Evolutionary conservation across 2,888 invertebrate genomes (phyloP).

Genomic region (Drosophila incognita): DNA sequence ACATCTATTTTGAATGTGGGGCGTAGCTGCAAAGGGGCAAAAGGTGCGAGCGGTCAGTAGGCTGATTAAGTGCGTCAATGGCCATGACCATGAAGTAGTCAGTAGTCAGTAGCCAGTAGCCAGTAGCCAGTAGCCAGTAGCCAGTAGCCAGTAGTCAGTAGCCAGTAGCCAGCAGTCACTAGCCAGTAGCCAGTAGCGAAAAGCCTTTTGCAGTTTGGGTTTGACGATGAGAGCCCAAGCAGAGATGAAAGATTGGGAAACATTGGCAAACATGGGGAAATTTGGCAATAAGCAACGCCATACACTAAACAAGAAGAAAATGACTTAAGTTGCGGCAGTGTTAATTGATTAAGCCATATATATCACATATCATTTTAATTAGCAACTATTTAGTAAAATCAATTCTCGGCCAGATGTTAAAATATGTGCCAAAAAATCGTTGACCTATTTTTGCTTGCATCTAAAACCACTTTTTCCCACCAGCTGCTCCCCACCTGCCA

Average conservation of each 20-base stretch:
- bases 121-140: not conserved
- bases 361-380: conserved; percentile 2
- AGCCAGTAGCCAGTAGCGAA: not conserved
- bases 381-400: conserved; percentile 27
- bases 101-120: too few relatives aligned
- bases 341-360: conserved; percentile 38
- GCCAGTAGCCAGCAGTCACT: not conserved
- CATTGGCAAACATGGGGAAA: not conserved
- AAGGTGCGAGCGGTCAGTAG: not conserved
- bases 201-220: not conserved
- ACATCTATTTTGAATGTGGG: not conserved
- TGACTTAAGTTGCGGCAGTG: conserved; percentile 29
- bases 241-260: not conserved
- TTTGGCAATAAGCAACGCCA: not conserved
- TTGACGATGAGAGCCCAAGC: too few relatives aligned
- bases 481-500: not conserved
- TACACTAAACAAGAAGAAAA: not conserved
- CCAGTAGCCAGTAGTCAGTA: too few relatives aligned
- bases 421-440: conserved; percentile 22
- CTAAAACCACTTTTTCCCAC: not conserved
- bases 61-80: conserved; percentile 11
- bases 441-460: conserved; percentile 38
- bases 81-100: conserved; percentile 47
- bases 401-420: conserved; percentile 17
- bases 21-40: not conserved